A percentile compares a stretch with the other conserved stretches of the same genome.
These are phyloP conservation scores for Lissocephala sabroskyi DNA, from an alignment of 2,888 invertebrate genomes.

Conservation along the genomic window DNA sequence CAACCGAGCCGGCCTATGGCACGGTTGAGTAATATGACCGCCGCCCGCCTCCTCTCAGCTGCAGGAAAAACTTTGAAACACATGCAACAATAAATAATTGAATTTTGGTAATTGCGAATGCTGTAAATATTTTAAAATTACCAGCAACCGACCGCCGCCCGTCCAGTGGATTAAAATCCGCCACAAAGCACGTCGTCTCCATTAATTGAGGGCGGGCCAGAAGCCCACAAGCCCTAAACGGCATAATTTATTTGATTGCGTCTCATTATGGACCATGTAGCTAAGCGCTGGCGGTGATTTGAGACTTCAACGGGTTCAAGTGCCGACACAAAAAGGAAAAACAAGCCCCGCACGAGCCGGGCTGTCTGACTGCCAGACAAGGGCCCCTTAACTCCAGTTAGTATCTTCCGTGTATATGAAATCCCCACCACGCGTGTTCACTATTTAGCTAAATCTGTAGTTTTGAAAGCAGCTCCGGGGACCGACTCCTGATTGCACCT, in stretches of 20 bases:
- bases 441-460: slow-evolving; percentile 33
- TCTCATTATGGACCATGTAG: slow-evolving; percentile 3
- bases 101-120: slow-evolving; percentile 10
- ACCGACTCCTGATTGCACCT: no score
- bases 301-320: slow-evolving; percentile 5
- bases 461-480: slow-evolving; percentile 18
- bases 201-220: not conserved
- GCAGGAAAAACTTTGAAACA: slow-evolving; percentile 14
- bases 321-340: not conserved
- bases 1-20: slow-evolving; percentile 31
- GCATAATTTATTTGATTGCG: slow-evolving; percentile 16
- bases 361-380: not conserved
- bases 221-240: slow-evolving; percentile 16
- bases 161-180: not conserved
- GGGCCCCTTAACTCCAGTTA: slow-evolving; percentile 7
- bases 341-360: not conserved
- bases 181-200: not conserved
- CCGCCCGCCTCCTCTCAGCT: slow-evolving; percentile 14
- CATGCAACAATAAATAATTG: slow-evolving; percentile 26
- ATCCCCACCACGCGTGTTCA: slow-evolving; percentile 25
- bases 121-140: not conserved
- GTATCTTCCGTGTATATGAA: slow-evolving; percentile 27
- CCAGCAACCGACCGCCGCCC: not conserved
- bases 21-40: slow-evolving; percentile 38
- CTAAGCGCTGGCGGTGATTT: not conserved